Base-by-base conservation (phyloP, 1,140 invertebrate species). In the Andrena cerasifolii region DNA sequence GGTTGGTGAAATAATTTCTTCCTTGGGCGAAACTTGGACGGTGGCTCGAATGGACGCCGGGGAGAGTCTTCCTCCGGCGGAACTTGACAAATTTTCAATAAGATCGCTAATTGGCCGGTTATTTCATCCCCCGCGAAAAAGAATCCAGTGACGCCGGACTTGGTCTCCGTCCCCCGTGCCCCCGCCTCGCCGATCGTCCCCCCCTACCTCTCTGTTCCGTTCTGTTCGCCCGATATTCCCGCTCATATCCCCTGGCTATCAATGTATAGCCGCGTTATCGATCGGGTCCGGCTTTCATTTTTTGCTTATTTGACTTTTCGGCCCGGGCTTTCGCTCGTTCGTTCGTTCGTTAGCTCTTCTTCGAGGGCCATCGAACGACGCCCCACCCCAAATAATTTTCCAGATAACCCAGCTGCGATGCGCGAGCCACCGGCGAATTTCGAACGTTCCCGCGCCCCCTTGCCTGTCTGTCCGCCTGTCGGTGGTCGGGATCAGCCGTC, bases 31-130 rank as follows among this genome's bases (percentile, higher is more conserved):
- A 59, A 77, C 45, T 78, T 45, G n/a, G 40, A 53, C 45, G 36
- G 21, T 59, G 49, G 33, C 59, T 54, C 61, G 66, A n/a, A 70
- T 18, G 54, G 45, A 21, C 26, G 36, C 47, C 33, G 43, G 40
- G 36, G 53, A 16, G 43, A 63, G 77, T 80, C 73, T 76, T 76
- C 68, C 53, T 49, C 65, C 28, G 58, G 45, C 62, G 47, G 80
- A 85, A 84, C 82, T 85, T 85, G 83, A 85, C 83, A 85, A 85
- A 86, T 85, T 86, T 79, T 86, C 84, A 85, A 86, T 86, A 86
- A 86, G 73, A 83, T 85, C 80, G 80, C 79, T 86, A 86, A 86
- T 86, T 86, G 83, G 80, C 80, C 83, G 61, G 79, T 85, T 85
- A 86, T 86, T 86, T 85, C 75, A 85, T 78, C 77, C 79, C 61